Conservation (phyloP, 2,888 invertebrate genomes). For the Drosophila pseudotalamancana region DNA sequence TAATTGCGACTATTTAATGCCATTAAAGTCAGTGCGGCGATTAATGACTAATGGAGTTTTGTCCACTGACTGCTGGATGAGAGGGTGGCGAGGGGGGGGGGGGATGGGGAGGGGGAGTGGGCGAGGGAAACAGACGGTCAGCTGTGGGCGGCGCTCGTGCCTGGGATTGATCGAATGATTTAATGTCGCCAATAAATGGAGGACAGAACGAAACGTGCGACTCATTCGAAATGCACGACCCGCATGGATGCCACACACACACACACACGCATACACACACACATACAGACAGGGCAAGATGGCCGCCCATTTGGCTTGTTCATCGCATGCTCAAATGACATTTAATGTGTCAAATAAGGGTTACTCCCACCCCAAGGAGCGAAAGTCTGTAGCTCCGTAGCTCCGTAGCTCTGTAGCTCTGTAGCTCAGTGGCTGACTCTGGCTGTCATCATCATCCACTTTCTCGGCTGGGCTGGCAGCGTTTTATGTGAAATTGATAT, state of each 20-base stretch:
- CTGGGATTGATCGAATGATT: conserved; percentile 83
- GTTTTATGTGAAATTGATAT: conserved; percentile 83
- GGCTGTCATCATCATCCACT: conserved; percentile 69
- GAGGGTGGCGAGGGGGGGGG: background rate
- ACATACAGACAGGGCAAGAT: conserved; percentile 65
- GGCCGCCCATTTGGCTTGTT: conserved; percentile 69
- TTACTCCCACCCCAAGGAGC: conserved; percentile 55
- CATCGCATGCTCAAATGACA: conserved; percentile 81
- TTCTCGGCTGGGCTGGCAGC: conserved; percentile 61
- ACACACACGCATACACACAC: background rate
- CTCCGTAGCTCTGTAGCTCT: background rate
- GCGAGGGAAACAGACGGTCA: conserved; percentile 43
- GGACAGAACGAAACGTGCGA: conserved; percentile 67
- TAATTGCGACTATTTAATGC: conserved; percentile 81
- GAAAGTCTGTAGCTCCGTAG: background rate
- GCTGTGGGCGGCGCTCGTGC: conserved; percentile 60
- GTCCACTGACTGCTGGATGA: conserved; percentile 13
- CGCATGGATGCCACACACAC: conserved; percentile 47
- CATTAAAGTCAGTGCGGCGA: conserved; percentile 78
- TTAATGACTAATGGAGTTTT: conserved; percentile 76
- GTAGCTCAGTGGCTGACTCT: conserved; percentile 15
- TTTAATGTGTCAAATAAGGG: conserved; percentile 83
- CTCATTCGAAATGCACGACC: conserved; percentile 69
- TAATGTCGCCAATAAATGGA: conserved; percentile 82
- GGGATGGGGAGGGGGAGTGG: background rate